Evolutionary conservation across 1,140 invertebrate species (phyloP).

Genomic region (Atta cephalotes): DNA sequence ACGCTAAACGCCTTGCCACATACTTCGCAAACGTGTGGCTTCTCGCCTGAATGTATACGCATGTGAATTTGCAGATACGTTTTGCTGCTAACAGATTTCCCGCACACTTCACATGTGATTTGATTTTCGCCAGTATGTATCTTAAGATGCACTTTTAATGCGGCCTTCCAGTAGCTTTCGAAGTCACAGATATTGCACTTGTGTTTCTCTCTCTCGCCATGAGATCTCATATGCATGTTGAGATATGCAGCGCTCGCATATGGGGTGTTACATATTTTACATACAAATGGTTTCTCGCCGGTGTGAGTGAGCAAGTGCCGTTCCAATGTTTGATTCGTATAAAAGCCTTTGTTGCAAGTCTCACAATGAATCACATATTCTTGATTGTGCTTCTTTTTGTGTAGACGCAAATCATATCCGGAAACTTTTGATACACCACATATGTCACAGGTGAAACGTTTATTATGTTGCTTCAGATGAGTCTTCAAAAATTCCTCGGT

Average conservation of each 20-base stretch:
- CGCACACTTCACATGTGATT: constrained; percentile 86
- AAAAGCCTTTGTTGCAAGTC: constrained; percentile 81
- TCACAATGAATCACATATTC: constrained; percentile 80
- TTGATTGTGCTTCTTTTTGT: constrained; percentile 80
- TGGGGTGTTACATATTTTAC: constrained; percentile 89
- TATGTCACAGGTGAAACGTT: constrained; percentile 94
- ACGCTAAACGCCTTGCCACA: constrained; percentile 91
- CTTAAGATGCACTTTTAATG: constrained; percentile 94
- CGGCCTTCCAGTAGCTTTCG: constrained; percentile 82
- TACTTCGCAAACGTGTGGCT: constrained; percentile 91
- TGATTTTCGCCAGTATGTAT: constrained; percentile 87
- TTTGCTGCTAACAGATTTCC: constrained; percentile 88
- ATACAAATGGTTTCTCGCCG: constrained; percentile 92
- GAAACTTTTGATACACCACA: constrained; percentile 89
- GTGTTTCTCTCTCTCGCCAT: constrained; percentile 83
- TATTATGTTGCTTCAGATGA: constrained; percentile 87
- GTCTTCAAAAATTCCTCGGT: constrained; percentile 84
- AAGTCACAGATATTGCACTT: constrained; percentile 81
- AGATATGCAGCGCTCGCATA: constrained; percentile 81
- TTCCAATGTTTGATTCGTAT: constrained; percentile 80
- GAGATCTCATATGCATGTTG: constrained; percentile 77
- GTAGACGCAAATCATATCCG: constrained; percentile 77
- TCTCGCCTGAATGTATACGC: constrained; percentile 90
- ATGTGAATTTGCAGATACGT: constrained; percentile 86
- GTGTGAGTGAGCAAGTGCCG: constrained; percentile 84